Conservation (phyloP, 2,888 invertebrate genomes). For the Brachypterus glaber region DNA sequence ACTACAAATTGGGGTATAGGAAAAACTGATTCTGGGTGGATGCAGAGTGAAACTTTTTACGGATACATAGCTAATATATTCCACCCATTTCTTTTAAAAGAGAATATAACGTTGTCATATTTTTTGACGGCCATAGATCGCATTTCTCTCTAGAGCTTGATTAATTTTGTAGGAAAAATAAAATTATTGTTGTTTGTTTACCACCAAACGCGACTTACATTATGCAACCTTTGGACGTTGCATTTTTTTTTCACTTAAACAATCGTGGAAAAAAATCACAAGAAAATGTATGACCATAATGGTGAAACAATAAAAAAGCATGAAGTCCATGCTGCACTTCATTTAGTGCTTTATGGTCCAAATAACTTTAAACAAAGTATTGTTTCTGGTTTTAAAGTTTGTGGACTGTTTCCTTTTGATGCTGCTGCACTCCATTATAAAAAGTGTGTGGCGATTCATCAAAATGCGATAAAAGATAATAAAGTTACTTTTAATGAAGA, state of each 20-base stretch:
- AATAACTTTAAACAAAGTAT: no score
- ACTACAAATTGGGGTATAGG: slow-evolving; percentile 13
- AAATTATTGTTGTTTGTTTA: not conserved
- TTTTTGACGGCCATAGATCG: not conserved
- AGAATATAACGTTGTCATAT: not conserved
- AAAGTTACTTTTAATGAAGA: no score
- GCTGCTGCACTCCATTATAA: no score
- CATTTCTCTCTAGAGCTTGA: not conserved
- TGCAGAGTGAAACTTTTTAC: slow-evolving; percentile 11
- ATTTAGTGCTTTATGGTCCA: no score
- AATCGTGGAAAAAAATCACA: no score
- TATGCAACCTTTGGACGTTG: not conserved
- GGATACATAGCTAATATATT: not conserved
- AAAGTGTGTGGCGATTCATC: no score
- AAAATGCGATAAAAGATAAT: no score
- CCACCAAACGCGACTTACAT: not conserved
- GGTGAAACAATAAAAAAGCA: no score
- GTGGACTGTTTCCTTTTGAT: no score
- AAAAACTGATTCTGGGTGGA: slow-evolving; percentile 16
- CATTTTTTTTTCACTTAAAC: not conserved
- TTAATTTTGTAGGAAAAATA: not conserved
- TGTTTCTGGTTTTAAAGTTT: no score
- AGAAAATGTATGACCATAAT: no score
- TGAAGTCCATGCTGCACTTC: no score
- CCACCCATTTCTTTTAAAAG: not conserved